Conservation (phyloP, 2,888 invertebrate species). For the Calameuta filiformis region DNA sequence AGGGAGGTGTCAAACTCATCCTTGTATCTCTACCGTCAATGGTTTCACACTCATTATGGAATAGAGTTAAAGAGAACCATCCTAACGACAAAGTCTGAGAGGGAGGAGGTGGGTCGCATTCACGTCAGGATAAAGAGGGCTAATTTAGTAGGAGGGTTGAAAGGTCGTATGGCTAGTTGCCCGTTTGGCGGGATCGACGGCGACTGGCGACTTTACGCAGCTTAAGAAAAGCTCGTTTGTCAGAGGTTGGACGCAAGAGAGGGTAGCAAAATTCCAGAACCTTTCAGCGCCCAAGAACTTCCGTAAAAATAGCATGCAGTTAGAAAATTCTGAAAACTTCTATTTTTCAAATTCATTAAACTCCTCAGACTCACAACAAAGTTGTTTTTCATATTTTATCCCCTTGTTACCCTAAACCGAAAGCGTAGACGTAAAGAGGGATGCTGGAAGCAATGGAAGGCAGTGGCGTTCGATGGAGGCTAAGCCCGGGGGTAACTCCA, state of each 20-base stretch:
- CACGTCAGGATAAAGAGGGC: neutral
- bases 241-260: neutral
- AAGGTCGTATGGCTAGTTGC: neutral
- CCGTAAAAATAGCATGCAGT: neutral
- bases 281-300: neutral
- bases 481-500: slow-evolving; percentile 34
- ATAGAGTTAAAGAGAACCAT: neutral
- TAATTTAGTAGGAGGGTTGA: neutral
- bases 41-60: neutral
- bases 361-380: neutral
- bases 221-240: neutral
- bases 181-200: neutral
- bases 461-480: slow-evolving; percentile 21
- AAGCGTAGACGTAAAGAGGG: neutral
- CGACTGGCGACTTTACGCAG: neutral
- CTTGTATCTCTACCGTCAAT: neutral
- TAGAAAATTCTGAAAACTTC: neutral
- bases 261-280: neutral
- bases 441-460: neutral
- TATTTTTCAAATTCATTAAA: neutral
- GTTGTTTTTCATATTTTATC: neutral
- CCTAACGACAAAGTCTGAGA: neutral
- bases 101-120: neutral
- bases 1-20: neutral
- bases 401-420: neutral